Evolutionary conservation across 2,113 vertebrate genomes (phyloP), one percentile per base, ranked within the genome.

Genomic region (Pelmatolapia mariae): DNA sequence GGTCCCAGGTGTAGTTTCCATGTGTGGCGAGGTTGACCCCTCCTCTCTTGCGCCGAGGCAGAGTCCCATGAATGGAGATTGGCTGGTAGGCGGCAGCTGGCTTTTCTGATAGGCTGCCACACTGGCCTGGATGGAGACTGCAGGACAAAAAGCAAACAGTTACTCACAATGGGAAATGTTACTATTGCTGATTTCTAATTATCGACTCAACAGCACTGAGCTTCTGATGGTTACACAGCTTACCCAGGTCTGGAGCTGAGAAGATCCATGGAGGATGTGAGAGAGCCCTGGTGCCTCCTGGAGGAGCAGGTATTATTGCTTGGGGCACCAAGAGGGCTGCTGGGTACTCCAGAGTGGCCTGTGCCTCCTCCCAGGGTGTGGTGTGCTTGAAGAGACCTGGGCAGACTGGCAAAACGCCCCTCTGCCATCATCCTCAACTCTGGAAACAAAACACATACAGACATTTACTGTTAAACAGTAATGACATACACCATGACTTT

Each of bases 241-340:
- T 73, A 96, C 95, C 92, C 91, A 4, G 97, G 91, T 90, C 97
- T 97, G 93, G 97, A 96, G 95, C 97, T 97, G 90, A 99, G 94
- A 79, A 98, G 97, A 94, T 99, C 98, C 98, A 99, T 99, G 87
- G 98, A 98, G 7, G 98, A 96, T 88, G 96, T 94, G 80, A 99
- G 90, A 13, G 94, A 92, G 6, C 82, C 63, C 90, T 94, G 94
- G 19, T 91, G 83, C 63, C 89, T 93, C 81, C 90, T 91, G 73
- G 95, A 89, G 54, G 93, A 43, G 90, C 81, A 88, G 57, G 57
- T 52, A 81, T 52, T 76, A 56, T 59, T 81, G 33, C 56, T 56
- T 29, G 92, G 79, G 63, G 57, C 31, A 8, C 71, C 85, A 1
- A 89, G 81, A 10, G 92, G 29, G 19, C 56, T 43, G 38, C 73